Conservation (phyloP, 2,113 vertebrate species). For the Anhinga rufa region DNA sequence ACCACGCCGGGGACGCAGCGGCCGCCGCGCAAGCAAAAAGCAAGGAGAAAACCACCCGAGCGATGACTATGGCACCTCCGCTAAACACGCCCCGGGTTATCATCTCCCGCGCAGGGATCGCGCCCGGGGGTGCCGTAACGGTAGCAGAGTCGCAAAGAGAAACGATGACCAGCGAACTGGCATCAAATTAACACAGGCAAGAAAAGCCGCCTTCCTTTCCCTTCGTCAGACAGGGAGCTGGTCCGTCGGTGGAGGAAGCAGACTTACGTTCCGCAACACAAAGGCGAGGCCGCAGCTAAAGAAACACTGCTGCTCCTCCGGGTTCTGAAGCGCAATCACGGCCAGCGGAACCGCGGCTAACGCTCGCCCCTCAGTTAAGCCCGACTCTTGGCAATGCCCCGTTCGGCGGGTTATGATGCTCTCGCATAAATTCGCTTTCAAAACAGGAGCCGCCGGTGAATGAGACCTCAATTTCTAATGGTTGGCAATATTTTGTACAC, state of each 20-base stretch:
- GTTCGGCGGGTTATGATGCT: background rate
- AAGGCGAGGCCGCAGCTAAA: background rate
- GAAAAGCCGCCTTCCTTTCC: background rate
- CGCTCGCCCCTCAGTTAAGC: background rate
- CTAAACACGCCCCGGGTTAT: rapidly evolving
- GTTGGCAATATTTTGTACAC: slow-evolving; percentile 58
- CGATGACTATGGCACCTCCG: too few species aligned
- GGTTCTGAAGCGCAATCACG: rapidly evolving
- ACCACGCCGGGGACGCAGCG: rapidly evolving
- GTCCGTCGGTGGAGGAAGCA: background rate
- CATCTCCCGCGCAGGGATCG: rapidly evolving
- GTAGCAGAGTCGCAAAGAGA: background rate
- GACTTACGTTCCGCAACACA: background rate
- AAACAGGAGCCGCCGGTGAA: slow-evolving; percentile 1
- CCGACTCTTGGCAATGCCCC: background rate
- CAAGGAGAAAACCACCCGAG: background rate
- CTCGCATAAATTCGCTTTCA: background rate
- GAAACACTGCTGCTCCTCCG: background rate
- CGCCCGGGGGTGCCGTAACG: rapidly evolving
- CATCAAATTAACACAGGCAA: background rate
- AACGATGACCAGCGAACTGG: rapidly evolving
- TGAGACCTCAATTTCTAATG: slow-evolving; percentile 35
- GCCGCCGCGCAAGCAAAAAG: background rate
- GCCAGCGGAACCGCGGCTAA: background rate
- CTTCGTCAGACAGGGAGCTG: background rate